phyloP scores from a whole-genome alignment of 2,888 invertebrate species.

The Diachrysia chrysitis region DNA sequence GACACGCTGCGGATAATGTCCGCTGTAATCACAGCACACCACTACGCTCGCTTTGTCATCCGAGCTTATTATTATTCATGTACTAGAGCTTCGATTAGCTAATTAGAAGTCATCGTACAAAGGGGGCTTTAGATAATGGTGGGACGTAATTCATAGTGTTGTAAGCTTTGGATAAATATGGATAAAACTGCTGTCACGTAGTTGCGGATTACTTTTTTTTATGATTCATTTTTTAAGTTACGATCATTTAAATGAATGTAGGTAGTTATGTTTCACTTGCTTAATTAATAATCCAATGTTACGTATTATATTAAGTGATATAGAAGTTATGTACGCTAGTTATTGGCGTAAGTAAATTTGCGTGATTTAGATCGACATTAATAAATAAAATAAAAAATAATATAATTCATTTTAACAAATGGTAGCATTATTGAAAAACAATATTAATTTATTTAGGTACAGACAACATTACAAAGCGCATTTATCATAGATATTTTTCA shows the following conservation, averaged over 20 bases:
- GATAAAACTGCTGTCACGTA: conserved; percentile 14
- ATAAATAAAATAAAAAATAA: too few species aligned
- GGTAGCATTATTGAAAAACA: too few species aligned
- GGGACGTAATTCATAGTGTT: conserved; percentile 23
- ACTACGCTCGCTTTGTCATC: conserved; percentile 45
- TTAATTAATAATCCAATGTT: too few species aligned
- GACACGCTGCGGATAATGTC: conserved; percentile 49
- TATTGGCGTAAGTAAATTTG: too few species aligned
- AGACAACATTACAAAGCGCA: too few species aligned
- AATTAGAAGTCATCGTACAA: conserved; percentile 55
- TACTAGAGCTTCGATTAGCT: conserved; percentile 56
- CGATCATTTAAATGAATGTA: too few species aligned
- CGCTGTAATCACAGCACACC: conserved; percentile 48
- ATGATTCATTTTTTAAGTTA: too few species aligned
- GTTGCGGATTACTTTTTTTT: neutral
- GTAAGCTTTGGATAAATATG: conserved; percentile 20
- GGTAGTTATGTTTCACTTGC: too few species aligned
- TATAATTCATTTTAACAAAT: too few species aligned
- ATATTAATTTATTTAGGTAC: too few species aligned
- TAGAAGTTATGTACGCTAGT: neutral
- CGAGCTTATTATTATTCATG: conserved; percentile 54
- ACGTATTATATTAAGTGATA: neutral
- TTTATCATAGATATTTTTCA: conserved; percentile 1
- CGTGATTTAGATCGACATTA: too few species aligned
- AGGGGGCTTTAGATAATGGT: conserved; percentile 49